Base-by-base conservation (phyloP, 2,888 invertebrate genomes). In the Cenopis cana region DNA sequence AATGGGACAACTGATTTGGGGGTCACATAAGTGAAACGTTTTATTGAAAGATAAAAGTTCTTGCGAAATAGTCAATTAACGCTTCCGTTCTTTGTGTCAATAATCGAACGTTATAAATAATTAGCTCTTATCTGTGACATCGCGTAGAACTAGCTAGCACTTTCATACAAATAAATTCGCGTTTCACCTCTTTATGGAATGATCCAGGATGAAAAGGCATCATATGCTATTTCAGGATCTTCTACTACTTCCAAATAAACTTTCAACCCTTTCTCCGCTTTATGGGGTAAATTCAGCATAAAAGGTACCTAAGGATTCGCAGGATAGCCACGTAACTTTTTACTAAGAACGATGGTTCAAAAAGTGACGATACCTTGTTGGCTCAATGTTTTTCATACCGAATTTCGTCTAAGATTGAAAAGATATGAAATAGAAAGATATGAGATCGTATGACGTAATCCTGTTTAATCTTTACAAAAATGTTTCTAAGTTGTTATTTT, bases 401-500 rank as follows among this genome's bases (percentile, higher is more conserved):
- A 12, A 38, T 12, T 38, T 38, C 1, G 38, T 38, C 38, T 38
- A 38, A 12, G 2, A 4, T 12, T 38, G 4, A 38, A 38, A 3
- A n/a, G n/a, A n/a, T n/a, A n/a, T n/a, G n/a, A n/a, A n/a, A n/a
- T n/a, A n/a, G n/a, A n/a, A n/a, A n/a, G n/a, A n/a, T n/a, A n/a
- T n/a, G n/a, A n/a, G n/a, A n/a, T 33, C 33, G 33, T 33, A 33
- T 4, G 33, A 8, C 2, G 9, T 33, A 33, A 33, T 33, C 41
- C 5, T 14, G 14, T 14, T 41, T 18, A 11, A 1, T 10, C 0
- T 36, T 14, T 9, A 20, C 29, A 64, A 38, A 38, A 20, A 14
- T 24, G 0, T 33, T 36, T 41, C 14, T 14, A 54, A n/a, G 20
- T 18, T 75, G 68, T 68, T 67, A 75, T 76, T 69, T 76, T 76